Base-by-base conservation (phyloP, 2,888 invertebrate species). In the Hypomecis atomaria region DNA sequence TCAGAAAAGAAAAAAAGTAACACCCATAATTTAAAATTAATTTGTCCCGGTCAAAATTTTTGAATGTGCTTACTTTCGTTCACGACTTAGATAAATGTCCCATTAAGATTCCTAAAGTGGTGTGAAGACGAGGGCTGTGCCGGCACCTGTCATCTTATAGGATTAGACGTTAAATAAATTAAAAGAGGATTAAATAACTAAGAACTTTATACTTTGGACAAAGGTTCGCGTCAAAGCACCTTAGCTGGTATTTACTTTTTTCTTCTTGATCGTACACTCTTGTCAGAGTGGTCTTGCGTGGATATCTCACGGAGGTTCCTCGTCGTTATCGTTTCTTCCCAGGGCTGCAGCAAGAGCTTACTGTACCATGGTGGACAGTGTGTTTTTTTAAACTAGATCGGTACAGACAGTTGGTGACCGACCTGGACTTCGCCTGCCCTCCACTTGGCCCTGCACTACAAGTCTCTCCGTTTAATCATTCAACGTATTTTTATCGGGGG, bases 41-140 rank as follows among this genome's bases (percentile, higher is more conserved):
- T 62, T 50, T 59, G 58, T 65, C 64, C 57, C 62, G 63, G 67
- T 65, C 65, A 65, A 59, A 62, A 71, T 70, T 59, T 44, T 59
- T 23, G 36, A n/a, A 13, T 64, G 66, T 59, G 3, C 23, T 23
- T 23, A 65, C 66, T 64, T 34, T 44, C 10, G 7, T 49, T 40
- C 78, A 78, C 79, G 78, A 71, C 73, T 77, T 78, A 87, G 82
- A 87, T 88, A 87, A 86, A 88, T 85, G 81, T 74, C 78, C 87
- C 86, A 89, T 88, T 87, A 89, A 89, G 81, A 89, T 90, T 88
- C 88, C 83, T 55, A 38, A 54, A 47, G 23, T 53, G 55, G 61
- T 58, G 60, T 60, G 55, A 53, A 48, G 69, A 66, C 58, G 71
- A 62, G 57, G 55, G 61, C 56, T 52, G 60, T 68, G 69, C 54